Evolutionary conservation across 1,140 invertebrate genomes (phyloP).

Genomic region (Reticulitermes speratus): DNA sequence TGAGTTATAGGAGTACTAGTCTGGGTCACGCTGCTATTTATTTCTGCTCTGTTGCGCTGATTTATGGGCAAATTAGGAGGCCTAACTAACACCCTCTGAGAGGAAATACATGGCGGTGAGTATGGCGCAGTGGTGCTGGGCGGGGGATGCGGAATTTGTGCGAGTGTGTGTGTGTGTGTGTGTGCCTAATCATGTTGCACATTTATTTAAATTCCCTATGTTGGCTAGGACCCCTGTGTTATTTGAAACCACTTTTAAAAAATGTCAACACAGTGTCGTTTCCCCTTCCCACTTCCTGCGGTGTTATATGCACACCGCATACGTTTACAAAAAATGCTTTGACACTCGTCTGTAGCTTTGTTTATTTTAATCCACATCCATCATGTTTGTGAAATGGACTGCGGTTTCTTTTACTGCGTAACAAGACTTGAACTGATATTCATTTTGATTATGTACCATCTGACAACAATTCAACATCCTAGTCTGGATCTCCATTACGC

Average conservation of each 20-base stretch:
- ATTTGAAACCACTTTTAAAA: slow-evolving; percentile 3
- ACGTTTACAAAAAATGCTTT: neutral
- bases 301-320: neutral
- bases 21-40: neutral
- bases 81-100: neutral
- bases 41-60: neutral
- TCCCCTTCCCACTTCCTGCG: neutral
- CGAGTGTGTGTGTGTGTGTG: neutral
- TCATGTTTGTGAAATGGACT: neutral
- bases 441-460: too few species aligned
- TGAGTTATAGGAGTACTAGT: too few species aligned
- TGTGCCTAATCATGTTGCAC: neutral
- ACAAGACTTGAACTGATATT: too few species aligned
- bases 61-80: slow-evolving; percentile 19
- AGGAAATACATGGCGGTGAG: neutral
- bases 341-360: neutral
- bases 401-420: too few species aligned
- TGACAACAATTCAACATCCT: too few species aligned
- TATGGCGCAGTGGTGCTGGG: neutral
- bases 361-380: neutral
- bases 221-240: neutral
- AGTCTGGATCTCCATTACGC: too few species aligned
- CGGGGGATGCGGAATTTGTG: neutral
- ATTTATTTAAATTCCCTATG: neutral
- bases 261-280: neutral